phyloP scores from a whole-genome alignment of 2,888 invertebrate species.

The Arrhopalites spinosus region DNA sequence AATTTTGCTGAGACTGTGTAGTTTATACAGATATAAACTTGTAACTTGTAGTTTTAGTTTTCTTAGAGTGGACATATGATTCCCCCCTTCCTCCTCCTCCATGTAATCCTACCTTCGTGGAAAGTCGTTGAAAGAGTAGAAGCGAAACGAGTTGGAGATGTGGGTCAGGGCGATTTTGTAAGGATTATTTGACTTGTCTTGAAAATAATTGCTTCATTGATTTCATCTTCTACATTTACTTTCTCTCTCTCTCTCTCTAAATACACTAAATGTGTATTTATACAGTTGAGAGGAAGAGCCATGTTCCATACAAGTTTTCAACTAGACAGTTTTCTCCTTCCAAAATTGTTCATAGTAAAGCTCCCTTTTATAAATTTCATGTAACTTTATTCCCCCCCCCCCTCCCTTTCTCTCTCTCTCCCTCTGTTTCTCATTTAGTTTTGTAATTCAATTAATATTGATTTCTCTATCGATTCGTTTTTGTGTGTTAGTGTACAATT shows the following conservation, averaged over 20 bases:
- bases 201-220: constrained; percentile 3
- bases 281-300: not conserved
- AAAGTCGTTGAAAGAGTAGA: no score
- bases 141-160: not conserved
- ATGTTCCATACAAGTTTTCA: not conserved
- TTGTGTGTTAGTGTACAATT: no score
- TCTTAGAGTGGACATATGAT: not conserved
- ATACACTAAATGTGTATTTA: no score
- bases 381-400: not conserved
- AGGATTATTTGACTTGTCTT: not conserved
- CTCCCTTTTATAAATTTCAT: not conserved
- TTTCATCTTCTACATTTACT: not conserved
- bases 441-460: no score
- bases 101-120: not conserved
- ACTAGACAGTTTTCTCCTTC: not conserved
- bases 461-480: no score
- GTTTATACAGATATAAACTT: no score
- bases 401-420: not conserved
- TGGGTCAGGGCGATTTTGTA: not conserved
- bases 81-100: not conserved
- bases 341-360: not conserved
- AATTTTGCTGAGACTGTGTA: no score
- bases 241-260: not conserved
- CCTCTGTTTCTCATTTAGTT: not conserved
- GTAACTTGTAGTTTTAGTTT: no score